Conservation (phyloP, 2,113 vertebrate species). For the Atrichornis clamosus region DNA sequence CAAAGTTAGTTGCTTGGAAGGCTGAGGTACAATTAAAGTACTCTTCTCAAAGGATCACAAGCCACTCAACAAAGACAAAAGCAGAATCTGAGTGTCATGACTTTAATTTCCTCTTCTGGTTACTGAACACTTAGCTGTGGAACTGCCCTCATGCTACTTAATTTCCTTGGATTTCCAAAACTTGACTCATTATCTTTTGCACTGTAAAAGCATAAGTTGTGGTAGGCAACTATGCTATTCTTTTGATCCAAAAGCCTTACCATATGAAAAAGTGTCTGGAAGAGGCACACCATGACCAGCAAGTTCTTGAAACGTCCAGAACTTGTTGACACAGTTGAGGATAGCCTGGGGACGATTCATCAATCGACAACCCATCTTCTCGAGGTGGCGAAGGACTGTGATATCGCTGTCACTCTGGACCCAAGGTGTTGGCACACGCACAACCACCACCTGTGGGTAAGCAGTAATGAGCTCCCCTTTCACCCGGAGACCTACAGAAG, state of each 20-base stretch:
- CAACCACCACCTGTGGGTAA: slow-evolving; percentile 81
- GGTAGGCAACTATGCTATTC: background rate
- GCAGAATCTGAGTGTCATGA: background rate
- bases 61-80: background rate
- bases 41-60: background rate
- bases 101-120: background rate
- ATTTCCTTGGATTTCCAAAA: background rate
- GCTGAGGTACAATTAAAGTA: background rate
- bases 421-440: slow-evolving; percentile 82
- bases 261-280: slow-evolving; percentile 82
- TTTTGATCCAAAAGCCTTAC: slow-evolving; percentile 50
- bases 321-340: slow-evolving; percentile 83
- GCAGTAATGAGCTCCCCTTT: slow-evolving; percentile 78
- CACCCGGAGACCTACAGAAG: slow-evolving; percentile 73
- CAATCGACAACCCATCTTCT: slow-evolving; percentile 82
- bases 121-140: background rate
- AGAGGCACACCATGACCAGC: slow-evolving; percentile 82
- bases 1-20: background rate
- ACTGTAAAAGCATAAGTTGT: background rate
- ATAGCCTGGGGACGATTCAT: slow-evolving; percentile 83
- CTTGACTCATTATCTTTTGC: background rate
- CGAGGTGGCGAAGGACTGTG: slow-evolving; percentile 80
- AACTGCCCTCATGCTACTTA: background rate
- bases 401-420: slow-evolving; percentile 83
- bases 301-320: slow-evolving; percentile 83